Base-by-base conservation (phyloP, 2,888 invertebrate genomes). In the Steinernema scapterisci region DNA sequence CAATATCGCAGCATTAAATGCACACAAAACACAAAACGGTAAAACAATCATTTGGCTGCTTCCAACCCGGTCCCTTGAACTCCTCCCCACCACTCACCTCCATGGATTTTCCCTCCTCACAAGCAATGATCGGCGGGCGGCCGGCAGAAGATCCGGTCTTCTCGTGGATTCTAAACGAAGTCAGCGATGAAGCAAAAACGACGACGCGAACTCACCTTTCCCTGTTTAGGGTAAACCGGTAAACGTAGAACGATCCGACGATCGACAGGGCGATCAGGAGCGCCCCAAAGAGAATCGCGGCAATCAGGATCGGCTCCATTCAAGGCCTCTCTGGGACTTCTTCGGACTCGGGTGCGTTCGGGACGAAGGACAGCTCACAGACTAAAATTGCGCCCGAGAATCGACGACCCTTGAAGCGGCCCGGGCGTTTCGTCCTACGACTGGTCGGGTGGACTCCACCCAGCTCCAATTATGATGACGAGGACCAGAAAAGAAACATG, bases 271-370 rank as follows among this genome's bases (percentile, higher is more conserved):
- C 63, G 7, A 31, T 63, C 16, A 63, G 31, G 31, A 63, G 63
- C 16, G 63, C 63, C 2, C 63, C 63, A 16, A 63, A 63, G 31
- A 63, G 63, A 38, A 63, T 63, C 31, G 63, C 63, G 16, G 63
- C 63, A 19, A 63, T 63, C 31, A 63, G 63, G 31, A 63, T 63
- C 38, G 63, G 63, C 31, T 63, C 63, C 63, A 63, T 63, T 27
- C 19, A 3, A 13, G 6, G 5, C 31, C 52, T n/a, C 2, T 9
- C 23, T 21, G 3, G 21, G 21, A 23, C n/a, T 52, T 13, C 48
- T 48, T 3, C 48, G 48, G 48, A n/a, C 48, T 19, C 48, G 48
- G 48, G 48, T 48, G 48, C 13, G 16, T 16, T 19, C 25, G 23
- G 23, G 63, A 3, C 5, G 27, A 19, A 48, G 48, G 19, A 48